Evolutionary conservation across 2,113 vertebrate species (phyloP).

Genomic region (Poeciliopsis retropinna): DNA sequence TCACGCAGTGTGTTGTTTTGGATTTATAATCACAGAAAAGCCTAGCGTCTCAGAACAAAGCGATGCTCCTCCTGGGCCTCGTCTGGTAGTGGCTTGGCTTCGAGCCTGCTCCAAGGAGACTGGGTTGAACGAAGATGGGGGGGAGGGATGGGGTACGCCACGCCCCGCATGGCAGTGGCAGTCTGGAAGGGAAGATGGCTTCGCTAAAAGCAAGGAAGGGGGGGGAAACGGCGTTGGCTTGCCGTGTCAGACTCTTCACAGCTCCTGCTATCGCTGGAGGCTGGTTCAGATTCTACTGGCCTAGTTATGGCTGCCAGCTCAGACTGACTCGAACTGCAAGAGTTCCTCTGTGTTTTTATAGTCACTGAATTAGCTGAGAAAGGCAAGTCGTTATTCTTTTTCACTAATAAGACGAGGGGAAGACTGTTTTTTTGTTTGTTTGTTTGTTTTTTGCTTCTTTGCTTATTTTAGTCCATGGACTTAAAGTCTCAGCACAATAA

Average conservation of each 20-base stretch:
- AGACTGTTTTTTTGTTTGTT: no score
- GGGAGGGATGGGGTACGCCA: slow-evolving; percentile 17
- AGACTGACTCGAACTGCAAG: background rate
- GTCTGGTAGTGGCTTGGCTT: slow-evolving; percentile 62
- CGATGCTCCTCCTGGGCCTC: slow-evolving; percentile 50
- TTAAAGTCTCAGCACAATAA: no score
- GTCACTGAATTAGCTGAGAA: background rate
- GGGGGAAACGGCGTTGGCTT: background rate
- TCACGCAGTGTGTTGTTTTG: slow-evolving; percentile 53
- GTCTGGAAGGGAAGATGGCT: background rate
- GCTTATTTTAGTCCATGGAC: no score
- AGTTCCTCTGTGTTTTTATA: background rate
- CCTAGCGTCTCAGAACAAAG: slow-evolving; percentile 57
- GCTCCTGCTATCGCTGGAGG: background rate
- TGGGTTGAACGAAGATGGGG: background rate
- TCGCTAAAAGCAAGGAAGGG: background rate
- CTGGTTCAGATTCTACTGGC: background rate
- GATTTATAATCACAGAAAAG: slow-evolving; percentile 64
- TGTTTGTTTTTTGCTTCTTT: no score
- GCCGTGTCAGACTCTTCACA: background rate
- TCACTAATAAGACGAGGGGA: no score
- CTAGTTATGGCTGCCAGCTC: background rate
- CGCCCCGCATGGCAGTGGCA: slow-evolving; percentile 11
- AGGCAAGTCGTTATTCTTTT: background rate
- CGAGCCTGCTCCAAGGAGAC: slow-evolving; percentile 37